Conservation (phyloP, 2,113 vertebrate species). For the Dipodomys stephensi region DNA sequence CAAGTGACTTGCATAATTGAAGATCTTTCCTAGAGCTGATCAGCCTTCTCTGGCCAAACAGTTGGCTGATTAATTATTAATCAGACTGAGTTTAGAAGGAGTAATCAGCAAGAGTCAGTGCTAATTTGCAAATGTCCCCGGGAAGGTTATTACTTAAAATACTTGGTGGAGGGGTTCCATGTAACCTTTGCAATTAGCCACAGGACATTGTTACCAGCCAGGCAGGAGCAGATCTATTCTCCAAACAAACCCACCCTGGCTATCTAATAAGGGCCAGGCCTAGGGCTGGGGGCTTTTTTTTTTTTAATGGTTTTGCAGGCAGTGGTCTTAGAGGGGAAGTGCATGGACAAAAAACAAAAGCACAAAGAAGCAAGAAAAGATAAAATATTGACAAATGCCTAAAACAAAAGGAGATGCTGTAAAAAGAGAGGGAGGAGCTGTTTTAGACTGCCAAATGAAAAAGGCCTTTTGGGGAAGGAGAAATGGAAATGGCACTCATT, state of each 20-base stretch:
- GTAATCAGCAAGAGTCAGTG: slow-evolving; percentile 82
- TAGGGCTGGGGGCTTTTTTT: background rate
- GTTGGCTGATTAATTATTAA: slow-evolving; percentile 84
- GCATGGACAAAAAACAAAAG: background rate
- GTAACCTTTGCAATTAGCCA: slow-evolving; percentile 73
- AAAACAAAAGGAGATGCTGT: background rate
- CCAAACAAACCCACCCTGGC: background rate
- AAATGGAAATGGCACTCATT: slow-evolving; percentile 41
- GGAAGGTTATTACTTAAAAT: slow-evolving; percentile 82
- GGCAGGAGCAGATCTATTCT: background rate
- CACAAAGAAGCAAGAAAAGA: slow-evolving; percentile 14
- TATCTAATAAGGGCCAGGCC: slow-evolving; percentile 1
- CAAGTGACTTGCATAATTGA: slow-evolving; percentile 78
- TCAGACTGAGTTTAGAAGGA: slow-evolving; percentile 81
- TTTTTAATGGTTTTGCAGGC: background rate
- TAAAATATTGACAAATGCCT: background rate
- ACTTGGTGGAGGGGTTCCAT: slow-evolving; percentile 61
- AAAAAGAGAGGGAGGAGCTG: background rate
- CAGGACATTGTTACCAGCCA: slow-evolving; percentile 38
- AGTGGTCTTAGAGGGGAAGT: too few relatives aligned
- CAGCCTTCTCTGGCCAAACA: slow-evolving; percentile 73
- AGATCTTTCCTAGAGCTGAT: slow-evolving; percentile 67
- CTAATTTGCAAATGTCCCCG: slow-evolving; percentile 83
- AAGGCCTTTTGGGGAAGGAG: background rate
- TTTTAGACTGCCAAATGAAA: background rate